A percentile compares a stretch with the other conserved stretches of the same genome.
Evolutionary conservation across 1,140 invertebrate species (phyloP).

Genomic region (Stegodyphus dumicola): DNA sequence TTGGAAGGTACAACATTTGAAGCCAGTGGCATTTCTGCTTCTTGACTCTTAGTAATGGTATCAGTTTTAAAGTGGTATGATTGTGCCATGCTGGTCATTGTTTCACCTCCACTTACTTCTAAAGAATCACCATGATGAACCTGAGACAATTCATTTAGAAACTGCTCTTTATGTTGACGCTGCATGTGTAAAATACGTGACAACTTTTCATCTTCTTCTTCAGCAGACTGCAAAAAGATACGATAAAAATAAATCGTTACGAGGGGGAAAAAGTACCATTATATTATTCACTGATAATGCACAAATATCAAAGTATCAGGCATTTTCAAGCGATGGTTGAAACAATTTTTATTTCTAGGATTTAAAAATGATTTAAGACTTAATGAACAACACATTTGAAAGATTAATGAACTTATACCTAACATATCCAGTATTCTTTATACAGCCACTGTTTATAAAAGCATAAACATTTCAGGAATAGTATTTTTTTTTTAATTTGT

Average conservation of each 20-base stretch:
- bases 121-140: slow-evolving; percentile 33
- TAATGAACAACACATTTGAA: too few species aligned
- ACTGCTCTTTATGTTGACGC: slow-evolving; percentile 82
- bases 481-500: neutral
- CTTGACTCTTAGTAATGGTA: slow-evolving; percentile 24
- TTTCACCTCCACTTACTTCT: neutral
- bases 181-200: slow-evolving; percentile 87
- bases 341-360: too few species aligned
- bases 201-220: slow-evolving; percentile 86
- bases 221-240: slow-evolving; percentile 73
- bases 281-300: too few species aligned
- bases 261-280: too few species aligned
- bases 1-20: slow-evolving; percentile 42
- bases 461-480: too few species aligned
- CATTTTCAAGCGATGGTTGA: too few species aligned
- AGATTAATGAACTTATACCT: too few species aligned
- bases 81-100: slow-evolving; percentile 32
- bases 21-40: slow-evolving; percentile 9
- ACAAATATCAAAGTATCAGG: too few species aligned
- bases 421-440: too few species aligned
- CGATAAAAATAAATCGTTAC: neutral
- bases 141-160: slow-evolving; percentile 64
- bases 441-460: too few species aligned
- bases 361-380: too few species aligned
- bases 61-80: slow-evolving; percentile 57